Evolutionary conservation across 2,113 vertebrate species (phyloP).

Genomic region (Carassius auratus): DNA sequence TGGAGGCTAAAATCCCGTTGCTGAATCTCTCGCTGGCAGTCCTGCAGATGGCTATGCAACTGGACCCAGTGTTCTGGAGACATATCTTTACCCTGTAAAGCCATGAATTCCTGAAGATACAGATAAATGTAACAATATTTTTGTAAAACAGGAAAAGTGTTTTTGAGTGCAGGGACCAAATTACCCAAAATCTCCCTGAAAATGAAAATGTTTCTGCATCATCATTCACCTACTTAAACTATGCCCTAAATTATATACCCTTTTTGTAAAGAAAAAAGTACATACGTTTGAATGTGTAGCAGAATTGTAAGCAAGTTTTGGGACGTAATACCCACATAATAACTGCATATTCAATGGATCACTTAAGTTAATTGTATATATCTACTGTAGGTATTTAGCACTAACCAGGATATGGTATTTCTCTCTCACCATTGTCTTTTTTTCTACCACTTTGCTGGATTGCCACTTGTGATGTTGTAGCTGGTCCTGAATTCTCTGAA

Average conservation of each 20-base stretch:
- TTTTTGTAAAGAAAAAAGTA: neutral
- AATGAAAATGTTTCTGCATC: neutral
- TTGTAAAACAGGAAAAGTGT: neutral
- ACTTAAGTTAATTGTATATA: neutral
- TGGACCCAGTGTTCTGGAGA: slow-evolving; percentile 59
- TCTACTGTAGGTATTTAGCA: slow-evolving; percentile 65
- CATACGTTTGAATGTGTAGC: neutral
- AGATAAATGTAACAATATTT: neutral
- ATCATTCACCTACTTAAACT: neutral
- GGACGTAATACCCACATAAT: neutral
- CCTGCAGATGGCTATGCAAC: slow-evolving; percentile 76
- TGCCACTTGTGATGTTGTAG: slow-evolving; percentile 72
- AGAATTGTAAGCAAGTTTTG: neutral
- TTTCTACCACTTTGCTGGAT: slow-evolving; percentile 72
- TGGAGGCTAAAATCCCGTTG: slow-evolving; percentile 81
- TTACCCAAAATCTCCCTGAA: neutral
- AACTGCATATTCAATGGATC: neutral
- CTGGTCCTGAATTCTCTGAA: slow-evolving; percentile 68
- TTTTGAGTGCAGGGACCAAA: neutral
- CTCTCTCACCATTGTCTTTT: slow-evolving; percentile 76
- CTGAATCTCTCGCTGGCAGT: slow-evolving; percentile 81
- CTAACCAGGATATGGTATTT: slow-evolving; percentile 87
- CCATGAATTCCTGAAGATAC: slow-evolving; percentile 59
- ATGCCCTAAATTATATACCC: neutral
- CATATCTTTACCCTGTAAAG: slow-evolving; percentile 60